These are phyloP conservation scores for Hypothenemus hampei DNA, from an alignment of 1,140 invertebrate species.

Conservation along the genomic window DNA sequence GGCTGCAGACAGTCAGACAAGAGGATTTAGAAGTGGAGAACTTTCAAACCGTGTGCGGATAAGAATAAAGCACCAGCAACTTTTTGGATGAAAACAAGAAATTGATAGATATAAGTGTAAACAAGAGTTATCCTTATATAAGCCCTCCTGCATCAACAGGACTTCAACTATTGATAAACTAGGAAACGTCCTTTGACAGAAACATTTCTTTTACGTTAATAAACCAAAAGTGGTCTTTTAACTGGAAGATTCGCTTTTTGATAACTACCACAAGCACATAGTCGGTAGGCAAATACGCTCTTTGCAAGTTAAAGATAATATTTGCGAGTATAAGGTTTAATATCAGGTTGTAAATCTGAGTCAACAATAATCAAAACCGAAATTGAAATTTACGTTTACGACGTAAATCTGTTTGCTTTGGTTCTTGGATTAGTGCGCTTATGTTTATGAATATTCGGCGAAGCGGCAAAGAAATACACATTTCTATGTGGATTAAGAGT, in stretches of 20 bases:
- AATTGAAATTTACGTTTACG: conserved; percentile 38
- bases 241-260: too few species aligned
- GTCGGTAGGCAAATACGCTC: too few species aligned
- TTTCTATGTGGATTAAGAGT: too few species aligned
- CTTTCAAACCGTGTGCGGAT: conserved; percentile 12
- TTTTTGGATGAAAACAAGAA: neutral
- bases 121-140: neutral
- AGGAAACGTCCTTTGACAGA: too few species aligned
- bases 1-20: conserved; percentile 5
- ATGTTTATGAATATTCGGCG: too few species aligned
- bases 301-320: conserved; percentile 1
- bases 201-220: too few species aligned
- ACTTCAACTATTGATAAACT: too few species aligned
- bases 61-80: conserved; percentile 10
- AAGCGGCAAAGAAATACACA: too few species aligned
- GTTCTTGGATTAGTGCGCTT: too few species aligned
- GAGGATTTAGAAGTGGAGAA: conserved; percentile 6
- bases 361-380: conserved; percentile 38
- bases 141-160: too few species aligned
- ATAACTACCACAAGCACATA: too few species aligned
- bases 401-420: conserved; percentile 14
- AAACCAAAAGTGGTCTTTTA: too few species aligned
- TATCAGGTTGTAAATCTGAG: conserved; percentile 33
- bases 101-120: neutral
- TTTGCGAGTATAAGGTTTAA: conserved; percentile 27